Evolutionary conservation across 2,888 invertebrate genomes (phyloP).

Genomic region (Nebria brevicollis): DNA sequence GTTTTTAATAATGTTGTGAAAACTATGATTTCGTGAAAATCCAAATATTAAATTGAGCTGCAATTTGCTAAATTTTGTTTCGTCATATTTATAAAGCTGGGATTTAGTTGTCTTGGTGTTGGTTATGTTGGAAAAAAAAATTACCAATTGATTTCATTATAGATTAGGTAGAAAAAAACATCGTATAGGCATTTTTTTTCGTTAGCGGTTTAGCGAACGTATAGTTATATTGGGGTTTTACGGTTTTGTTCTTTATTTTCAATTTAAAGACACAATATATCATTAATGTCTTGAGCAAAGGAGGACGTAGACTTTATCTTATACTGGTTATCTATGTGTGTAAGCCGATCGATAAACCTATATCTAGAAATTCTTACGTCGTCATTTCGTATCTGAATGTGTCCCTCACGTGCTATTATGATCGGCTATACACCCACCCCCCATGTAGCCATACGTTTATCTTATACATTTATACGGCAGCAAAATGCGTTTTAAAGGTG

Average conservation of each 20-base stretch:
- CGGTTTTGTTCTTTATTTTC: background rate
- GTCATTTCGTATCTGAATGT: conserved; percentile 41
- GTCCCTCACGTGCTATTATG: conserved; percentile 39
- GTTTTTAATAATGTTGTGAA: background rate
- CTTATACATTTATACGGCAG: conserved; percentile 4
- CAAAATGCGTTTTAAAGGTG: conserved; percentile 31
- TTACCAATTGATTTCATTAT: background rate
- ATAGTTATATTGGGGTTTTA: background rate
- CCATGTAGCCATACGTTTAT: background rate
- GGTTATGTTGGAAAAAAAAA: background rate
- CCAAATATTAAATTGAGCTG: too few species aligned
- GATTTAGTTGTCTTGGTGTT: background rate
- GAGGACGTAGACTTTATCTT: background rate
- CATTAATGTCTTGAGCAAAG: background rate
- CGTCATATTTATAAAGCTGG: background rate
- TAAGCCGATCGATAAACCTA: conserved; percentile 29
- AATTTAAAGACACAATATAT: conserved; percentile 1
- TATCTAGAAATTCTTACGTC: conserved; percentile 38
- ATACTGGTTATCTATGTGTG: background rate
- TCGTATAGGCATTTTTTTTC: background rate
- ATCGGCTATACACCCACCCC: conserved; percentile 18
- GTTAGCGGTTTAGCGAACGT: background rate
- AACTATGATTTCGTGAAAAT: too few species aligned
- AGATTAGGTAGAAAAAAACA: background rate
- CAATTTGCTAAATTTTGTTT: background rate